Percentiles rank a stretch among this genome's conserved stretches.
These are phyloP conservation scores for Drosophila biarmipes DNA, from an alignment of 1,140 invertebrate genomes.

Conservation along the genomic window DNA sequence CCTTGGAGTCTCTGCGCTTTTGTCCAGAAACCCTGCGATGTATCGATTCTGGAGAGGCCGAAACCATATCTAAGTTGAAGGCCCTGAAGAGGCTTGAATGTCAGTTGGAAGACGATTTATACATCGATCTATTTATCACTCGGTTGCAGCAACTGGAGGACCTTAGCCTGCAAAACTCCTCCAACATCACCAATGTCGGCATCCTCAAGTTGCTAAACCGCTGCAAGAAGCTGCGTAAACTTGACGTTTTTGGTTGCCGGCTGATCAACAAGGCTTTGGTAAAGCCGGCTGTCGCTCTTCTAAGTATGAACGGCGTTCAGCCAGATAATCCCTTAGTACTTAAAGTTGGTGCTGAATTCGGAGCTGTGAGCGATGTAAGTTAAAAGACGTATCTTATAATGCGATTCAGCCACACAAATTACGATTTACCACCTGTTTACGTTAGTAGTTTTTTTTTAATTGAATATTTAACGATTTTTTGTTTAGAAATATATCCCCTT, in stretches of 20 bases:
- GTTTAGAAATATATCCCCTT: too few species aligned
- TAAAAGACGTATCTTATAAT: neutral
- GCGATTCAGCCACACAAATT: too few species aligned
- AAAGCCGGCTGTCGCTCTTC: neutral
- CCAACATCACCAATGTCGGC: neutral
- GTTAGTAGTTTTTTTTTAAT: too few species aligned
- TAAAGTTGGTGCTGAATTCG: neutral
- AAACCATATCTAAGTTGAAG: neutral
- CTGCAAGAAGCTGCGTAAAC: constrained; percentile 2
- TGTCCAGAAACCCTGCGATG: too few species aligned
- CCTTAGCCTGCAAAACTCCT: neutral
- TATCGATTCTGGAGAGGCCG: neutral
- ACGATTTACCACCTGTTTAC: too few species aligned
- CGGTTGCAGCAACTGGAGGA: neutral
- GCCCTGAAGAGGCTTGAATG: neutral
- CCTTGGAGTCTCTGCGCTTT: neutral
- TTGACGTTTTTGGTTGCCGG: neutral
- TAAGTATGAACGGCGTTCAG: neutral
- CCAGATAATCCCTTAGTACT: constrained; percentile 1
- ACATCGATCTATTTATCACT: neutral
- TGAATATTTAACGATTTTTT: too few species aligned
- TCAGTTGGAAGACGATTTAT: neutral
- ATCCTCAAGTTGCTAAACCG: neutral
- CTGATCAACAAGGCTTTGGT: neutral
- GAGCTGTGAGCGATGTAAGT: neutral